Evolutionary conservation across 2,888 invertebrate species (phyloP), one percentile per base, ranked within the genome.

Genomic region (Chrysolina americana): DNA sequence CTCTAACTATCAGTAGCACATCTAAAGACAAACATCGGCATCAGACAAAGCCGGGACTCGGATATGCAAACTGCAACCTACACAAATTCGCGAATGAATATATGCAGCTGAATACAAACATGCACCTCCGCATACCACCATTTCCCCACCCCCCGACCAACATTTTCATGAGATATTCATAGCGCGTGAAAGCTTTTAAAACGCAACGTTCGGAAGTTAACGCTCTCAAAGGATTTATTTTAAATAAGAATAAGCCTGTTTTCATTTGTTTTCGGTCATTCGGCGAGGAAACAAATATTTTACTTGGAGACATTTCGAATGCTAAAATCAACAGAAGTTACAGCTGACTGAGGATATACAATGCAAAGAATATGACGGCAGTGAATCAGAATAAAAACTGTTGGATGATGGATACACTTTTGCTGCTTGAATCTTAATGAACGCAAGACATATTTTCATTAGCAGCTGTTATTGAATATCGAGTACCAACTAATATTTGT

Each of bases 161-260:
- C 56, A 72, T 75, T 69, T 75, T 48, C 71, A 72, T 75, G 71
- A 75, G 69, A 68, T 75, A 75, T 75, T 68, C 71, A 75, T 72
- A 50, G 71, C 66, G 48, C 69, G 68, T 70, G 69, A 65, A 75
- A 75, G 73, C 71, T 41, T 64, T 65, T 62, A 69, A 71, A 75
- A 69, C 59, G 50, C 19, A 41, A 65, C 65, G 44, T 70, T 75
- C 65, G 48, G 56, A 69, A 75, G 65, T 71, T 69, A 65, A 75
- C 69, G 69, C 75, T 71, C 41, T 47, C 68, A 19, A 68, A 75
- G 71, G 74, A 71, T 75, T 71, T 70, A 68, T 75, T 68, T 68
- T 68, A 75, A 68, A 68, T 48, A 74, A 70, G 68, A 64, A 63
- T 68, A 75, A 71, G 71, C 63, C 56, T 64, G 66, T 71, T 75